Evolutionary conservation across 1,140 invertebrate genomes (phyloP), one percentile per base, ranked within the genome.

Genomic region (Nylanderia fulva): DNA sequence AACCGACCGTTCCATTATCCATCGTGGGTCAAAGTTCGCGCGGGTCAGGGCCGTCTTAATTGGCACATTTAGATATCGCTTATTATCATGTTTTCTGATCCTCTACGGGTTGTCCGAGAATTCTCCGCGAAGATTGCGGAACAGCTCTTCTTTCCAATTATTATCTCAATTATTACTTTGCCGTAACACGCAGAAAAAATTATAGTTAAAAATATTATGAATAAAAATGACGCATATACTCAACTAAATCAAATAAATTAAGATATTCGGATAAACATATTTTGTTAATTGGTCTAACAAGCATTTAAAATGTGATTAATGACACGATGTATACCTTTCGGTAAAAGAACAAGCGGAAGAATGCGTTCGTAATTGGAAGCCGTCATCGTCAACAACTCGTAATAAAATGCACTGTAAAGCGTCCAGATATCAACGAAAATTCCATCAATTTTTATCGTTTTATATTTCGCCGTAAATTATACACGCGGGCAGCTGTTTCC

Each of bases 51-150:
- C 21, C 86, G 39, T 24, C 66, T 82, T 87, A 91, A 91, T 90
- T 90, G 87, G 84, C 84, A 85, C 58, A 80, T 89, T 91, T 88
- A 92, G 76, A 90, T 89, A 88, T 60, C 36, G 24, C 24, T 56
- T 64, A 84, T 88, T 71, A 1, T 45, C 58, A 58, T n/a, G 15
- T 76, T 84, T 29, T 69, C 33, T 13, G 4, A 36, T 45, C 8
- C 11, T 36, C 36, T 63, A 0, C 8, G 4, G 13, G 9, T 6
- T 11, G 1, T 52, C 13, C n/a, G 60, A 60, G 15, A 77, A 4
- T 18, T 48, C 39, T 76, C 27, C 13, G 29, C 15, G 9, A 75
- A 75, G 11, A 56, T 8, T 77, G n/a, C 60, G 9, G 5, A 27
- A 27, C 8, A 76, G 7, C 13, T 33, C 3, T 54, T 39, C 6